Conservation (phyloP, 1,140 invertebrate species). For the Ceratitis capitata region DNA sequence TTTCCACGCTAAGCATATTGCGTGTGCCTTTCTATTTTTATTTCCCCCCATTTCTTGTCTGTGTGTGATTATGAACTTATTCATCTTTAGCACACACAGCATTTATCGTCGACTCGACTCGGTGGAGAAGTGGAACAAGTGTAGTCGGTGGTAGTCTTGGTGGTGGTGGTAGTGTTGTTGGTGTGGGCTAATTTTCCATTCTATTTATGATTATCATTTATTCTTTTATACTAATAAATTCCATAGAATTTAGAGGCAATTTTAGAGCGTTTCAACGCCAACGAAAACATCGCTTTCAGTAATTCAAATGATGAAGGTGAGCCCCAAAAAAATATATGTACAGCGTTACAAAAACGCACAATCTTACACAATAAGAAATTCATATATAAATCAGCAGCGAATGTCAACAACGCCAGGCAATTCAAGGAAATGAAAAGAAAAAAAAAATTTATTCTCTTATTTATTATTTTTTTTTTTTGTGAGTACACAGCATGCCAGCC, state of each 20-base stretch:
- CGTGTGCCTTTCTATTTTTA: neutral
- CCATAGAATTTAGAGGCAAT: neutral
- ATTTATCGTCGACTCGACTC: too few species aligned
- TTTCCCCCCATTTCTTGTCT: neutral
- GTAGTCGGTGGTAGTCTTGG: too few species aligned
- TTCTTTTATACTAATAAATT: neutral
- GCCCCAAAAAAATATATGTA: neutral
- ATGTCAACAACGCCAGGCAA: neutral
- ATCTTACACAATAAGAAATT: neutral
- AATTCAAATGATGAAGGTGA: neutral
- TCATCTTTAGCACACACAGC: neutral
- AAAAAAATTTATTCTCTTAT: too few species aligned
- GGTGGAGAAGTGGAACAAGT: neutral
- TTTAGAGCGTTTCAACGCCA: neutral
- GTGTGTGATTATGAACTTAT: neutral
- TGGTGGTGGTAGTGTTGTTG: too few species aligned
- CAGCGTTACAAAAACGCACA: neutral
- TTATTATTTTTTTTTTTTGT: too few species aligned
- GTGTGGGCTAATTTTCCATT: neutral
- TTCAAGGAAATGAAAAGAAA: neutral
- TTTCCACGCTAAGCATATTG: neutral
- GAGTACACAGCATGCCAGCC: neutral
- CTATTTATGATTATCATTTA: neutral
- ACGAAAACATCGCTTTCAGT: neutral
- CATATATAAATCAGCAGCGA: constrained; percentile 4